A percentile compares a stretch with the other conserved stretches of the same genome.
phyloP scores from a whole-genome alignment of 2,113 vertebrate species.

The Ascaphus truei region DNA sequence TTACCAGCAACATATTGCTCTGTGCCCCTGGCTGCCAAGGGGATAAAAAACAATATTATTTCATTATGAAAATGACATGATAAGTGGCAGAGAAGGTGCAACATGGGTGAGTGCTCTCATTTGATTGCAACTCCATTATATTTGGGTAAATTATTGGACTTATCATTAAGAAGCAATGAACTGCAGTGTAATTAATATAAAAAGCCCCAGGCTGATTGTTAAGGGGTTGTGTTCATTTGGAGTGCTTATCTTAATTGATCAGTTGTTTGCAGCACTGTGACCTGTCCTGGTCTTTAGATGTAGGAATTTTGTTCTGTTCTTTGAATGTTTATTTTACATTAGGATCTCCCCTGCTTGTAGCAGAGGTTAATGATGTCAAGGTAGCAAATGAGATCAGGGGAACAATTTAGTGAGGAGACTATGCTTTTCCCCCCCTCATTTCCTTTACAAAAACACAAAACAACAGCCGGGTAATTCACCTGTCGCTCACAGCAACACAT shows the following conservation, averaged over 20 bases:
- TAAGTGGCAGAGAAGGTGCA: too few species aligned
- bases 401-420: background rate
- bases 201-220: background rate
- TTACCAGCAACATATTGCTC: too few species aligned
- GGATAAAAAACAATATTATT: too few species aligned
- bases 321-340: slow-evolving; percentile 19
- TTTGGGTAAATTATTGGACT: background rate
- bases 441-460: background rate
- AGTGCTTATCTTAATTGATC: slow-evolving; percentile 15
- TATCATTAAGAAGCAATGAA: too few species aligned
- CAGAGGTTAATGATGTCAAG: slow-evolving; percentile 11
- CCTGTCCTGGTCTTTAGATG: background rate
- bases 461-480: too few species aligned
- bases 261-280: background rate
- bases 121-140: too few species aligned
- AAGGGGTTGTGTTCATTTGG: background rate
- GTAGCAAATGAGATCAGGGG: background rate
- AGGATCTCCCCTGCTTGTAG: background rate
- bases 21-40: too few species aligned
- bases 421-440: background rate
- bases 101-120: too few species aligned
- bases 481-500: too few species aligned
- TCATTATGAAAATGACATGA: too few species aligned
- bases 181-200: background rate
- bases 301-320: background rate